Evolutionary conservation across 2,113 vertebrate species (phyloP).

Genomic region (Numenius arquata): DNA sequence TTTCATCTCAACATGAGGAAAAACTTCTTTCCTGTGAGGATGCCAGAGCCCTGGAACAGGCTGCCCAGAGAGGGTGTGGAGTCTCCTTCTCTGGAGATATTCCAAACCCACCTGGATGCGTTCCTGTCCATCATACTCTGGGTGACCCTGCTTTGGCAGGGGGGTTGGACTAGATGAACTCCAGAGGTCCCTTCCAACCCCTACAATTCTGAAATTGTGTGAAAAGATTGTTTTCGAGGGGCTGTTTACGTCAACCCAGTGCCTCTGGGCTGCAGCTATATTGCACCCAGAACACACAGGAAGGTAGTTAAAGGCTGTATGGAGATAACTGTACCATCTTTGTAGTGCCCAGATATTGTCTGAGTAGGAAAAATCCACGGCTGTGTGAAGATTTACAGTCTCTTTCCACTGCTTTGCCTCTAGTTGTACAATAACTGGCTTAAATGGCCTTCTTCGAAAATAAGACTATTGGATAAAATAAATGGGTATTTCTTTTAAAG

Average conservation of each 20-base stretch:
- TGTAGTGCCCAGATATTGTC: not conserved
- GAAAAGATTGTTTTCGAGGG: not conserved
- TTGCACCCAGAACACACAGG: not conserved
- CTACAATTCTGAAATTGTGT: not conserved
- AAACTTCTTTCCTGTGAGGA: not conserved
- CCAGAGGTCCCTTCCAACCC: not conserved
- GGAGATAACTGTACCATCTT: not conserved
- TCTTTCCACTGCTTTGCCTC: not conserved
- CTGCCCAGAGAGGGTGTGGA: not conserved
- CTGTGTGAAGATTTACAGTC: not conserved
- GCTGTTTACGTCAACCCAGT: not conserved
- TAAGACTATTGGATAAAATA: not conserved
- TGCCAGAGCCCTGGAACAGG: not conserved
- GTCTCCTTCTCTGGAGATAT: not conserved
- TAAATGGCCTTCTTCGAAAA: not conserved
- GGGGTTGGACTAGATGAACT: not conserved
- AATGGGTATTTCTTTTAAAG: not conserved
- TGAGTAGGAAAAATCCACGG: not conserved
- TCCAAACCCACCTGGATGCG: not conserved
- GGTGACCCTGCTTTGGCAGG: not conserved
- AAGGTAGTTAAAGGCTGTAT: not conserved
- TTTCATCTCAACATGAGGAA: not conserved
- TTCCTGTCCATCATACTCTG: not conserved
- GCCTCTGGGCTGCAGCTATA: accelerated
- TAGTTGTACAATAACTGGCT: not conserved